phyloP scores from a whole-genome alignment of 2,888 invertebrate species.

The Habroteleia sp. region DNA sequence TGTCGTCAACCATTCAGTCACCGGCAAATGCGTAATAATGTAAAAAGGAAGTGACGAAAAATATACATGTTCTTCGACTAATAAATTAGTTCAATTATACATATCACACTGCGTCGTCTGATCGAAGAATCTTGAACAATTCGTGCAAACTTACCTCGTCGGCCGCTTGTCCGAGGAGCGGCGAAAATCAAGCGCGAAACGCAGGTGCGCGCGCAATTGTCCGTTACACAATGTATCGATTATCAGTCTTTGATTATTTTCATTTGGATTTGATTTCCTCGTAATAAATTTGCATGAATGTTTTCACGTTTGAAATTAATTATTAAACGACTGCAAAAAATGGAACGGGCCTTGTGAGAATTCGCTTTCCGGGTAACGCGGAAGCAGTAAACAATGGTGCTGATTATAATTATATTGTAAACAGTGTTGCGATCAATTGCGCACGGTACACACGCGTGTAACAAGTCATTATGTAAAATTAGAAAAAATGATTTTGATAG shows the following conservation, averaged over 20 bases:
- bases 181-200: no score
- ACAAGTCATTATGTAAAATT: no score
- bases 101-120: not conserved
- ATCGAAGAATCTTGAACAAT: slow-evolving; percentile 3
- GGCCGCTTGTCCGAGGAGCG: no score
- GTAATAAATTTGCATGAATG: slow-evolving; percentile 36
- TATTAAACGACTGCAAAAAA: slow-evolving; percentile 23
- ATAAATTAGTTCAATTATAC: slow-evolving; percentile 21
- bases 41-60: slow-evolving; percentile 39
- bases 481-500: no score
- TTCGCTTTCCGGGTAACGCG: slow-evolving; percentile 5
- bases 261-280: slow-evolving; percentile 20
- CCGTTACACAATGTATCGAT: slow-evolving; percentile 5
- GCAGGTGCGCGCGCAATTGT: no score
- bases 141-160: slow-evolving; percentile 18
- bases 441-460: no score
- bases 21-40: slow-evolving; percentile 10
- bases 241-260: slow-evolving; percentile 35
- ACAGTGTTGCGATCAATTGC: no score
- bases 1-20: slow-evolving; percentile 4
- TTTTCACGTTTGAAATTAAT: slow-evolving; percentile 29
- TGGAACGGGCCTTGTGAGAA: slow-evolving; percentile 24
- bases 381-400: no score
- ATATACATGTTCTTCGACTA: slow-evolving; percentile 27
- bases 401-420: no score